Conservation (phyloP, 2,797 vertebrate genomes). For the Artibeus jamaicensis region DNA sequence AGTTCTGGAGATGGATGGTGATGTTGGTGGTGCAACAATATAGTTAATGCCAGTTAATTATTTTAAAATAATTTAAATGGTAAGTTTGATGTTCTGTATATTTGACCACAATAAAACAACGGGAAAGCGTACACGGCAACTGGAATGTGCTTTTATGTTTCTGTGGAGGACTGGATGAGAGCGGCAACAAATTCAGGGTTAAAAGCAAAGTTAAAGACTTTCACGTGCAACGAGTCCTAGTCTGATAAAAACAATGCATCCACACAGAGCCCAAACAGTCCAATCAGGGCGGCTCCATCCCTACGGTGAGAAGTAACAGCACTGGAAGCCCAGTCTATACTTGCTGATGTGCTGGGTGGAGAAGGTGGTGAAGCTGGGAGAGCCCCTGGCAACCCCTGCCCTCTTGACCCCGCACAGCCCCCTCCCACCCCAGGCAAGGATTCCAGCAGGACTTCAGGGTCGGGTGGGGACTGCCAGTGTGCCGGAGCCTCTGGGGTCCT, state of each 20-base stretch:
- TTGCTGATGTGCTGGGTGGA: slow-evolving; percentile 42
- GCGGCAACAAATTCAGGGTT: neutral
- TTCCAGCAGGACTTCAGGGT: slow-evolving; percentile 22
- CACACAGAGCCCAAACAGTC: neutral
- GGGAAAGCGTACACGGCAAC: neutral
- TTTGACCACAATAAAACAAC: slow-evolving; percentile 1
- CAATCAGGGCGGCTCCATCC: neutral
- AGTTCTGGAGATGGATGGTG: neutral
- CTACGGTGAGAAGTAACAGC: neutral
- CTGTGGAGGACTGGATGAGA: neutral
- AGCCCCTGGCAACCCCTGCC: slow-evolving; percentile 38
- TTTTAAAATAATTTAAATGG: neutral
- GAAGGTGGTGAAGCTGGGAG: slow-evolving; percentile 36
- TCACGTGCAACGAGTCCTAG: neutral
- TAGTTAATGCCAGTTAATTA: neutral
- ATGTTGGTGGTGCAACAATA: neutral
- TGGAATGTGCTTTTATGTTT: neutral
- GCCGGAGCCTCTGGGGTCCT: slow-evolving; percentile 12
- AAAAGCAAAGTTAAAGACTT: slow-evolving; percentile 1
- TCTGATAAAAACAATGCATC: neutral
- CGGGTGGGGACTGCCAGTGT: neutral
- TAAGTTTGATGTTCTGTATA: neutral
- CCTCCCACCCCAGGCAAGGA: slow-evolving; percentile 41
- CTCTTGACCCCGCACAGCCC: slow-evolving; percentile 49
- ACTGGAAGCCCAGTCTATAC: neutral